A percentile compares a stretch with the other conserved stretches of the same genome.
Conservation (phyloP, 2,888 invertebrate species). For the Agapetus fuscipes region DNA sequence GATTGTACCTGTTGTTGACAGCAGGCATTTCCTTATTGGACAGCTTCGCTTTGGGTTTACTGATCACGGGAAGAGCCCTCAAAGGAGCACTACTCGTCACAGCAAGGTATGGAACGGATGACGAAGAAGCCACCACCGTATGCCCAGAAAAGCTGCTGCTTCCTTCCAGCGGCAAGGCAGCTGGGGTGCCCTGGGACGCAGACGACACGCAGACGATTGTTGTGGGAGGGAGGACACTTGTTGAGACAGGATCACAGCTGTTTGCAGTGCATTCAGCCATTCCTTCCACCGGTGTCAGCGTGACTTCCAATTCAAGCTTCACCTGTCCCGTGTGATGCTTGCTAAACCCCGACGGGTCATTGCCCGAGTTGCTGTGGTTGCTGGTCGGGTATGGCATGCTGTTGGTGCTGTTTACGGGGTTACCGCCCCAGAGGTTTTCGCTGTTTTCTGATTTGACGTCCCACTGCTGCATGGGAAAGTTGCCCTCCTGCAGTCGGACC, state of each 20-base stretch:
- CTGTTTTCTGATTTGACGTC: slow-evolving; percentile 5
- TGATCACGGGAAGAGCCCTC: slow-evolving; percentile 22
- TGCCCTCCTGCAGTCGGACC: slow-evolving; percentile 42
- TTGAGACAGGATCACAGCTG: slow-evolving; percentile 1
- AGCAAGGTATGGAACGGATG: slow-evolving; percentile 40
- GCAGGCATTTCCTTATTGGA: slow-evolving; percentile 18
- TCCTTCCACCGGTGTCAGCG: slow-evolving; percentile 52
- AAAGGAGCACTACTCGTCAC: slow-evolving; percentile 42
- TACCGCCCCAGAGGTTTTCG: slow-evolving; percentile 6
- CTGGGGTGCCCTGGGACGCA: slow-evolving; percentile 21
- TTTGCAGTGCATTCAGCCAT: slow-evolving; percentile 23
- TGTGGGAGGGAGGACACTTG: slow-evolving; percentile 14
- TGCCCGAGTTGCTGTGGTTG: neutral
- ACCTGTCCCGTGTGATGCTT: slow-evolving; percentile 34
- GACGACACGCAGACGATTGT: slow-evolving; percentile 21
- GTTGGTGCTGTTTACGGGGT: slow-evolving; percentile 6
- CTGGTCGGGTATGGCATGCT: neutral
- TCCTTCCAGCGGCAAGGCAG: slow-evolving; percentile 7
- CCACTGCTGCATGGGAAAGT: slow-evolving; percentile 30
- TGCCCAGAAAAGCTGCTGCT: slow-evolving; percentile 4
- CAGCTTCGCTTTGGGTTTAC: slow-evolving; percentile 29
- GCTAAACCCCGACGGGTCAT: slow-evolving; percentile 9
- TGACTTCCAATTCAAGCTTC: slow-evolving; percentile 48
- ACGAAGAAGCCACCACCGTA: slow-evolving; percentile 32
- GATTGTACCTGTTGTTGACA: slow-evolving; percentile 11